A percentile compares a stretch with the other conserved stretches of the same genome.
Evolutionary conservation across 2,113 vertebrate species (phyloP).

Genomic region (Melanocharis versteri): DNA sequence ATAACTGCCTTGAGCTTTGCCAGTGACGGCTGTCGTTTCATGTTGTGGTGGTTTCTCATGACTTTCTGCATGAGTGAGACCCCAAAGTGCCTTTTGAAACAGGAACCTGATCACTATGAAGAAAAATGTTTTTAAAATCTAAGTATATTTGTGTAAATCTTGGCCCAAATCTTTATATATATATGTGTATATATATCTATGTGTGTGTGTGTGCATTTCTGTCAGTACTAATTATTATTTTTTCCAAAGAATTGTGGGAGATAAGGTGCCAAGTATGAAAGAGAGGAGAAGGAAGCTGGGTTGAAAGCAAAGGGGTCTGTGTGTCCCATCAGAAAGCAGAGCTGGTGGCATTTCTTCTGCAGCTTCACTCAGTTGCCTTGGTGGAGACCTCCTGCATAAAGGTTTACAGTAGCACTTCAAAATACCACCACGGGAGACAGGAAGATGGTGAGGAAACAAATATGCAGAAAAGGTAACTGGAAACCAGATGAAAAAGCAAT

Average conservation of each 20-base stretch:
- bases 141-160: neutral
- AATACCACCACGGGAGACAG: neutral
- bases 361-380: neutral
- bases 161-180: neutral
- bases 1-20: neutral
- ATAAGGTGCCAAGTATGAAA: neutral
- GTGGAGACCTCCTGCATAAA: neutral
- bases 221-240: neutral
- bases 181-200: neutral
- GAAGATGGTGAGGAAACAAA: neutral
- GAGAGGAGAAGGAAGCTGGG: neutral
- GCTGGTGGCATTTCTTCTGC: neutral
- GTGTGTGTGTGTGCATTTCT: neutral
- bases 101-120: neutral
- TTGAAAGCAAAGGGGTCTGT: neutral
- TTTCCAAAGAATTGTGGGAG: neutral
- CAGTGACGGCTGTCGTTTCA: neutral
- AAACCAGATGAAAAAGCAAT: neutral
- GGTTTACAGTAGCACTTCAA: neutral
- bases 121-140: neutral
- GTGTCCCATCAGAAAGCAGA: neutral
- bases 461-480: neutral
- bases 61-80: neutral
- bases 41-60: neutral
- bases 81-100: neutral